Evolutionary conservation across 2,797 vertebrate genomes (phyloP), one percentile per base, ranked within the genome.

Genomic region (Staurois parvus): DNA sequence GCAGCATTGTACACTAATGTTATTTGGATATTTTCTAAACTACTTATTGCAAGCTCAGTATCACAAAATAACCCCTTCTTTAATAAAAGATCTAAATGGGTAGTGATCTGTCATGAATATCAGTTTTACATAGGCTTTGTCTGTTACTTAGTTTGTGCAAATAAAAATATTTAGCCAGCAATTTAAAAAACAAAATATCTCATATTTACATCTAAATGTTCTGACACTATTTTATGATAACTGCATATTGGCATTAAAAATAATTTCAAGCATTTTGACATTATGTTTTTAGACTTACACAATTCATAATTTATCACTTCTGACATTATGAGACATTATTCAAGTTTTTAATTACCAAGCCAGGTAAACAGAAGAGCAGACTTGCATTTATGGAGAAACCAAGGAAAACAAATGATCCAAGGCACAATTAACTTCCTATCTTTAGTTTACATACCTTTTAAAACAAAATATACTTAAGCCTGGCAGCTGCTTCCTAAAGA

Each of bases 271-370:
- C n/a, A 66, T 29, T 66, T 66, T 66, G 9, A 59, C 56, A 59
- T 59, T 15, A 45, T 69, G 40, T 76, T 59, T 83, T 68, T 30
- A 64, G 66, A 84, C 76, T 76, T 76, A 69, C 45, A 76, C 45
- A 42, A 78, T 66, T 48, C 15, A 66, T 37, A 66, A 62, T 78
- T 84, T 30, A 84, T 72, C 45, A 66, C 37, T 79, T 10, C 24
- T 40, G 45, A 29, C 45, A 72, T 59, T 72, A 34, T 72, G 52
- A 56, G 26, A 84, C 75, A 79, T 84, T 84, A 84, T 66, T 84
- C 75, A 79, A 56, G 26, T 73, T 84, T 84, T 79, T 84, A 79
- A 84, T 84, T 84, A 79, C 52, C 28, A n/a, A 79, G 40, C 70
- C 13, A 32, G 48, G 76, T 85, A 85, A 79, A 85, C 68, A 72